phyloP scores from a whole-genome alignment of 2,888 invertebrate genomes.

The Chesias legatella region DNA sequence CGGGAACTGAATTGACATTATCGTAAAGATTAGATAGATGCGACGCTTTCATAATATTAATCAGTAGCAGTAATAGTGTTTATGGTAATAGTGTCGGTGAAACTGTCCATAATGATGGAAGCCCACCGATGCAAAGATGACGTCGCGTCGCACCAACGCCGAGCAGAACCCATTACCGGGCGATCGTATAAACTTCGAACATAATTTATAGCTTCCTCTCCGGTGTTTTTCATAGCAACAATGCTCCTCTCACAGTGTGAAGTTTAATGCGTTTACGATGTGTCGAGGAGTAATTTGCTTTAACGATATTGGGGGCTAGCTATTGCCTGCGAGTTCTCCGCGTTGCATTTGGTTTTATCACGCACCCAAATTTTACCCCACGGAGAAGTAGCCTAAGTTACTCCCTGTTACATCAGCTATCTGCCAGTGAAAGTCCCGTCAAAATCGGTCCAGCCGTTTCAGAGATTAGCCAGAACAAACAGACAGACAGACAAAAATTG shows the following conservation, averaged over 20 bases:
- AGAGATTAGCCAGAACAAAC: too few species aligned
- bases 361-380: too few species aligned
- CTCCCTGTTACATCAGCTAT: too few species aligned
- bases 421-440: too few species aligned
- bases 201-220: slow-evolving; percentile 77
- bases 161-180: slow-evolving; percentile 59
- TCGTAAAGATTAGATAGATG: neutral
- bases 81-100: slow-evolving; percentile 15
- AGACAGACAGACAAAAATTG: too few species aligned
- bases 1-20: slow-evolving; percentile 3
- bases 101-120: slow-evolving; percentile 24
- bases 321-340: too few species aligned
- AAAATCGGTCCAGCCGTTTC: too few species aligned
- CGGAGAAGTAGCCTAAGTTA: too few species aligned
- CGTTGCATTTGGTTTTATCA: too few species aligned
- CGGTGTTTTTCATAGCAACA: slow-evolving; percentile 72
- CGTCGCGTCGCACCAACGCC: slow-evolving; percentile 49
- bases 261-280: slow-evolving; percentile 69
- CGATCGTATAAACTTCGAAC: slow-evolving; percentile 75
- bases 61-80: slow-evolving; percentile 9
- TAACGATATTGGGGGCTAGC: slow-evolving; percentile 47
- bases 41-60: slow-evolving; percentile 1
- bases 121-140: slow-evolving; percentile 33
- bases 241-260: slow-evolving; percentile 57
- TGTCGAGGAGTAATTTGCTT: slow-evolving; percentile 64